Evolutionary conservation across 2,113 vertebrate genomes (phyloP).

Genomic region (Mormyrus iriodes): DNA sequence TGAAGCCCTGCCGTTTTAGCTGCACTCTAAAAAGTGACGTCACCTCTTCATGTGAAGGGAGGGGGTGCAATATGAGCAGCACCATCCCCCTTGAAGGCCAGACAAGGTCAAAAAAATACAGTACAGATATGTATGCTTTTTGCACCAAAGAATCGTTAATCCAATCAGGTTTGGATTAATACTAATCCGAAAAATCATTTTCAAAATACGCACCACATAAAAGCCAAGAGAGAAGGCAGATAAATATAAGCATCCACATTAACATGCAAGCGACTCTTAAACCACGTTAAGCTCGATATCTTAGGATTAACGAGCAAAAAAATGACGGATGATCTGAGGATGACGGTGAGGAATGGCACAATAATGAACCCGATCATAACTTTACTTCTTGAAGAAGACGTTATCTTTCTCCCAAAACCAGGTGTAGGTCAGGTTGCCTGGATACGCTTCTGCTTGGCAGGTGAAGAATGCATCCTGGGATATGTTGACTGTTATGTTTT

Average conservation of each 20-base stretch:
- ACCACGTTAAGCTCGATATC: neutral
- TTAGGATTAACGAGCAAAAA: neutral
- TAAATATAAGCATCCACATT: neutral
- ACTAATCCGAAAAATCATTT: neutral
- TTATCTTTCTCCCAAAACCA: conserved; percentile 98
- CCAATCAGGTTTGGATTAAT: neutral
- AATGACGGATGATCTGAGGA: neutral
- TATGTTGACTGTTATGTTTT: conserved; percentile 98
- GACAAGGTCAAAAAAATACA: neutral
- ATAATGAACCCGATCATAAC: conserved; percentile 57
- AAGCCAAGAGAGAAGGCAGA: neutral
- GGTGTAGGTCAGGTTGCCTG: conserved; percentile 95
- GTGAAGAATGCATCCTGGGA: conserved; percentile 98
- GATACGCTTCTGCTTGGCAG: conserved; percentile 97
- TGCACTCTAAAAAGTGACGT: neutral
- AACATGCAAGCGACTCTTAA: neutral
- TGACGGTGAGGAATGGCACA: conserved; percentile 33
- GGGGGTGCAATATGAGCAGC: neutral
- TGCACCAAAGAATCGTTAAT: neutral
- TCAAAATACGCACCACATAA: neutral
- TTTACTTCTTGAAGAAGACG: conserved; percentile 98
- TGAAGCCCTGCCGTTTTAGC: neutral
- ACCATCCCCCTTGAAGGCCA: neutral
- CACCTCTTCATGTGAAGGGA: neutral
- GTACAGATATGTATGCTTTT: neutral